phyloP scores from a whole-genome alignment of 2,797 vertebrate species.

The Mareca strepera region DNA sequence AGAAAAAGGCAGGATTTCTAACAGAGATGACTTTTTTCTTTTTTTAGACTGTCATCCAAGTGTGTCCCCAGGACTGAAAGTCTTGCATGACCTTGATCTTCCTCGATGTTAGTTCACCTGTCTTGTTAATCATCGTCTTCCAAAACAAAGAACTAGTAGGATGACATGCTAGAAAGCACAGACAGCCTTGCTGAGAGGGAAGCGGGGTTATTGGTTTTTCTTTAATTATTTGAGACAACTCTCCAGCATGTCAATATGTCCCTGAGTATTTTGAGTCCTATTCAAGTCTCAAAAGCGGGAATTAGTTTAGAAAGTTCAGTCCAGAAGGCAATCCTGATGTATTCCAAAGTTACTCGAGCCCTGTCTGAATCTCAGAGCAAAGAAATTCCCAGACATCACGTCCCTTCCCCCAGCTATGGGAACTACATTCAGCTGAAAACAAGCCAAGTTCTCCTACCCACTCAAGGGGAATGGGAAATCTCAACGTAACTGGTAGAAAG shows the following conservation, averaged over 20 bases:
- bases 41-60: not conserved
- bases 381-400: not conserved
- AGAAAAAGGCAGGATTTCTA: not conserved
- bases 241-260: not conserved
- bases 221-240: not conserved
- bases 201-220: not conserved
- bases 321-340: not conserved
- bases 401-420: constrained; percentile 39
- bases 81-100: not conserved
- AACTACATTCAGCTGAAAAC: constrained; percentile 36
- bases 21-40: not conserved
- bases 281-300: not conserved
- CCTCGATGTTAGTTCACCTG: not conserved
- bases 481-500: not conserved
- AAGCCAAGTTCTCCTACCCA: constrained; percentile 52
- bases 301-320: not conserved
- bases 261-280: not conserved
- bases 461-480: constrained; percentile 47
- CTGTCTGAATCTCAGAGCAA: not conserved
- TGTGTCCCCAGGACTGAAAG: not conserved
- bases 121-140: not conserved
- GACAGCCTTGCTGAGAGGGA: not conserved
- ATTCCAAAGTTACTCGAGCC: not conserved
- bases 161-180: not conserved
- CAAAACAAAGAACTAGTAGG: not conserved